Percentiles rank a stretch among this genome's conserved stretches.
Conservation (phyloP, 1,140 invertebrate genomes). For the Bombus cullumanus region DNA sequence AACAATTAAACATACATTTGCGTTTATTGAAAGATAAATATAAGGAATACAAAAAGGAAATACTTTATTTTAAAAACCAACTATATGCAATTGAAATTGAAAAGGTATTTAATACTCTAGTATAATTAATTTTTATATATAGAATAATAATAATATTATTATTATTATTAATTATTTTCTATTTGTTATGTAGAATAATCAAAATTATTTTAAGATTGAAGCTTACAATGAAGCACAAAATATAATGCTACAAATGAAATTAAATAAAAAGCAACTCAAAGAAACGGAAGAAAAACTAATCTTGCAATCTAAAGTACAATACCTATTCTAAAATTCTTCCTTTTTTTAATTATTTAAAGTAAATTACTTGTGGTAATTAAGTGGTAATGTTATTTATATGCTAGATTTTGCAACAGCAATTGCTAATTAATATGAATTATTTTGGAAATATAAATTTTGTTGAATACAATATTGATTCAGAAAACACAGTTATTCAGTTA, state of each 20-base stretch:
- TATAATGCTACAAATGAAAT: slow-evolving; percentile 10
- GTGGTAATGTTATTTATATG: background rate
- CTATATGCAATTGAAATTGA: slow-evolving; percentile 10
- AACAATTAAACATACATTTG: slow-evolving; percentile 40
- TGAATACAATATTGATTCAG: slow-evolving; percentile 32
- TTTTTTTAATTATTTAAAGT: background rate
- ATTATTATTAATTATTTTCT: background rate
- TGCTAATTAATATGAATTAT: slow-evolving; percentile 36
- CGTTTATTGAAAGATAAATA: slow-evolving; percentile 15
- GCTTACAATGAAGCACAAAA: background rate
- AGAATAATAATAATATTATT: background rate
- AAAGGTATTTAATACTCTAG: background rate
- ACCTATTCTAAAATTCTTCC: background rate
- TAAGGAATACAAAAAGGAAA: slow-evolving; percentile 1
- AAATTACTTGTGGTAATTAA: background rate
- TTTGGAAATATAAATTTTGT: slow-evolving; percentile 53
- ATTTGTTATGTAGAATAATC: background rate
- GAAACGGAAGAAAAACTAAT: slow-evolving; percentile 23
- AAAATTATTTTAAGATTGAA: background rate
- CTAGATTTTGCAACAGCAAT: slow-evolving; percentile 52
- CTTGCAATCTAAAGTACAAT: slow-evolving; percentile 38
- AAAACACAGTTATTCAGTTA: slow-evolving; percentile 35
- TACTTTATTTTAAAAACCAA: slow-evolving; percentile 2
- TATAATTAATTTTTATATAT: background rate
- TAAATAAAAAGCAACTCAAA: background rate